Base-by-base conservation (phyloP, 2,797 vertebrate species). In the Corythornis leucogaster region DNA sequence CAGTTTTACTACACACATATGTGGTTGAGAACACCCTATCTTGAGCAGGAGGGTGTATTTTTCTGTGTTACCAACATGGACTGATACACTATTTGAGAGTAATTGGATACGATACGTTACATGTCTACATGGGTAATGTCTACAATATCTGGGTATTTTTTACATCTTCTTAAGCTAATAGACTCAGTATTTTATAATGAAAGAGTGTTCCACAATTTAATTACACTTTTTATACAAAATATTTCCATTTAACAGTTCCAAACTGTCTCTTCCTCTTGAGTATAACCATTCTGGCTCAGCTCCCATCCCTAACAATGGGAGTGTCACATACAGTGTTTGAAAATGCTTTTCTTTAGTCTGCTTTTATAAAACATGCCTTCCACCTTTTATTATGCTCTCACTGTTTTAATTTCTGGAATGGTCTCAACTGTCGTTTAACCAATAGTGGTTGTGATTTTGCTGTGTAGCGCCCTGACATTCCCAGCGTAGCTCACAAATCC, bases 231-330 rank as follows among this genome's bases (percentile, higher is more conserved):
- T 78, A 48, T 85, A 92, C 88, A 90, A 96, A 96, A 95, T 96
- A 96, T 96, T 96, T 96, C 94, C 88, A 87, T 94, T 95, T 90
- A 95, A 89, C 88, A 7, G 81, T 93, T 95, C 92, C 92, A 95
- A 89, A 95, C 79, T 90, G 90, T 90, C 93, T 95, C 67, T 93
- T 92, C 85, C 48, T 81, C 91, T 93, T 85, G 76, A 85, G 66
- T 80, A 69, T 62, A 94, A 94, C 78, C 48, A 12, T 91, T 94
- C 90, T 96, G 96, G 95, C 95, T 94, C 73, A 78, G 84, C 48
- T 95, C 93, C 95, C 92, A 93, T 94, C 45, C 73, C 42, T 83
- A 93, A 94, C 93, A 95, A 93, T 85, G 58, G 69, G 43, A 92
- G 59, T 89, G 86, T 90, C 92, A 83, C 48, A 22, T 16, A 15